Percentiles rank a stretch among this genome's conserved stretches.
Conservation (phyloP, 2,797 vertebrate species). For the Betta splendens region DNA sequence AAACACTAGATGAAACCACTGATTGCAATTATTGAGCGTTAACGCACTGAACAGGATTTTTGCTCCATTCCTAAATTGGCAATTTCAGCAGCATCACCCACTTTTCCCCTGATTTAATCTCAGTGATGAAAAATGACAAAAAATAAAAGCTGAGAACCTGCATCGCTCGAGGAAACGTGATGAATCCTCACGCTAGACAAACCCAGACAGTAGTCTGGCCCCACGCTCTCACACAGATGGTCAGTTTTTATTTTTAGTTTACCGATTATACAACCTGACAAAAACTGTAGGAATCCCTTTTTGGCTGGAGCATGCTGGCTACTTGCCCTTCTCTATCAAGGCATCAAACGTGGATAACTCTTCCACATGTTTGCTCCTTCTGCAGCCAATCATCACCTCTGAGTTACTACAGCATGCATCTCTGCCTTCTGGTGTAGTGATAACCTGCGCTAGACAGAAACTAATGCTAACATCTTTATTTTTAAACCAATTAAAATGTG, state of each 20-base stretch:
- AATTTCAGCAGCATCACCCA: slow-evolving; percentile 15
- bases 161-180: slow-evolving; percentile 26
- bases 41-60: slow-evolving; percentile 36
- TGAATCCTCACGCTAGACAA: slow-evolving; percentile 53
- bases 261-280: slow-evolving; percentile 42
- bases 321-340: slow-evolving; percentile 1
- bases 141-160: slow-evolving; percentile 46
- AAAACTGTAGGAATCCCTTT: slow-evolving; percentile 24
- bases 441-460: not conserved
- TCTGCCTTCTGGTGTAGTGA: slow-evolving; percentile 13
- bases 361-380: slow-evolving; percentile 54
- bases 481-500: no score
- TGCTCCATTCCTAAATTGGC: slow-evolving; percentile 12
- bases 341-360: slow-evolving; percentile 47
- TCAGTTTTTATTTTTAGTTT: slow-evolving; percentile 13
- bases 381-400: slow-evolving; percentile 43
- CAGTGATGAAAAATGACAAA: slow-evolving; percentile 51
- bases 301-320: slow-evolving; percentile 13
- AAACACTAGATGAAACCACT: slow-evolving; percentile 25
- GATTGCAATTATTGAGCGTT: slow-evolving; percentile 50
- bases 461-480: not conserved
- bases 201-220: slow-evolving; percentile 14
- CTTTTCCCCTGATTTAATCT: slow-evolving; percentile 45
- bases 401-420: slow-evolving; percentile 15
- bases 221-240: slow-evolving; percentile 6